Conservation (phyloP, 2,888 invertebrate species). For the Automeris io region DNA sequence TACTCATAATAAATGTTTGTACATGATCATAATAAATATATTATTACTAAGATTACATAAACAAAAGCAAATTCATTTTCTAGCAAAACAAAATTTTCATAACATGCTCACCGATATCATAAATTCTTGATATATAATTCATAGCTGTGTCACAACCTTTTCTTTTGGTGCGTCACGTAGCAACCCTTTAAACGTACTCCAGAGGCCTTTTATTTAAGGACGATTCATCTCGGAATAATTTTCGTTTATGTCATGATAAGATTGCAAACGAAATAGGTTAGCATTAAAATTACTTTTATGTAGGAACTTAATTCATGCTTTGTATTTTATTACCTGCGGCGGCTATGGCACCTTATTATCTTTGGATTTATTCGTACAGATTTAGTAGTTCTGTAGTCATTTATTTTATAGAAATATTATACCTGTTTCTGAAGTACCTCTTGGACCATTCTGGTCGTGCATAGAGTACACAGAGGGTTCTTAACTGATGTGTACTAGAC, state of each 20-base stretch:
- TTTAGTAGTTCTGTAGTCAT: too few species aligned
- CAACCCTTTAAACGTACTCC: slow-evolving; percentile 23
- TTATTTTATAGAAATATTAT: too few species aligned
- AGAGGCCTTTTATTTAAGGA: slow-evolving; percentile 28
- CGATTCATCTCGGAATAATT: background rate
- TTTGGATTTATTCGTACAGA: too few species aligned
- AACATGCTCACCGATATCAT: slow-evolving; percentile 15
- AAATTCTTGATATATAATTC: slow-evolving; percentile 32
- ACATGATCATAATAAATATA: too few species aligned
- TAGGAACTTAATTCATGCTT: background rate
- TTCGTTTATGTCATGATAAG: slow-evolving; percentile 8
- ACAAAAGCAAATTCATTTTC: background rate
- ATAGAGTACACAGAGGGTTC: too few species aligned
- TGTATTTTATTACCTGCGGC: background rate
- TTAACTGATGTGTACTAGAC: too few species aligned
- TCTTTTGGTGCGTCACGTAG: slow-evolving; percentile 34
- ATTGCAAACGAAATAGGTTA: background rate
- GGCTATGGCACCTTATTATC: too few species aligned
- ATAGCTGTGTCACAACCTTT: slow-evolving; percentile 31
- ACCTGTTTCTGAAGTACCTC: too few species aligned
- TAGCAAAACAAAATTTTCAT: background rate
- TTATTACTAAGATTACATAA: background rate
- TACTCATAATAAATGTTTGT: too few species aligned
- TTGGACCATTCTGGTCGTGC: too few species aligned
- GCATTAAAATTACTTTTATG: too few species aligned